These are phyloP conservation scores for Hylaea fasciaria DNA, from an alignment of 2,888 invertebrate species.

Conservation along the genomic window DNA sequence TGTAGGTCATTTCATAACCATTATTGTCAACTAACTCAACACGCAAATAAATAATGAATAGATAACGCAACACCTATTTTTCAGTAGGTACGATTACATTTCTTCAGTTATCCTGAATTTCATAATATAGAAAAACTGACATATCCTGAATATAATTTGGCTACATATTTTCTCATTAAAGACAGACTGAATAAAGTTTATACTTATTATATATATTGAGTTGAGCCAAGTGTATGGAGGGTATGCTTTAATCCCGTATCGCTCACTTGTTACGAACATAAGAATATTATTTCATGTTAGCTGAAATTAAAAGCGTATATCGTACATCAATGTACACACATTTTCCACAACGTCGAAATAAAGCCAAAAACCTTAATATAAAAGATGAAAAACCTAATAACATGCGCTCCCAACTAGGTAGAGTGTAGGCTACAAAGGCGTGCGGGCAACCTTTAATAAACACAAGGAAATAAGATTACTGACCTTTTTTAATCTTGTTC, in stretches of 20 bases:
- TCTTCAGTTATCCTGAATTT: no score
- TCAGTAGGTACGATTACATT: no score
- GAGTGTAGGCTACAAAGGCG: constrained; percentile 30
- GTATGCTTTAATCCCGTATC: no score
- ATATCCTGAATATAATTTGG: no score
- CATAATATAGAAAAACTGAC: no score
- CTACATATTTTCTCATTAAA: no score
- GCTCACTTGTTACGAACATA: not conserved
- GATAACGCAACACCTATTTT: no score
- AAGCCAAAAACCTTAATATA: constrained; percentile 2
- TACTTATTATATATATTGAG: no score
- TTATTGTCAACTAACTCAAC: not conserved
- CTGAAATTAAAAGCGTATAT: no score
- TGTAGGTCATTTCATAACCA: constrained; percentile 22
- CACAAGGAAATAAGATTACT: constrained; percentile 42
- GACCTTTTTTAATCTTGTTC: constrained; percentile 59
- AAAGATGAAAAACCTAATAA: constrained; percentile 21
- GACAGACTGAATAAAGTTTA: no score
- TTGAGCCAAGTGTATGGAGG: no score
- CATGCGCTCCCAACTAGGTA: constrained; percentile 11
- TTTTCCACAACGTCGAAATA: not conserved
- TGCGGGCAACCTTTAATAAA: constrained; percentile 31
- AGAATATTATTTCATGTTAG: not conserved
- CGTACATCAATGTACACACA: not conserved
- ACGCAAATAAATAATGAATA: not conserved